Percentiles rank a stretch among this genome's conserved stretches.
Conservation (phyloP, 2,888 invertebrate species). For the Itoplectis maculator region DNA sequence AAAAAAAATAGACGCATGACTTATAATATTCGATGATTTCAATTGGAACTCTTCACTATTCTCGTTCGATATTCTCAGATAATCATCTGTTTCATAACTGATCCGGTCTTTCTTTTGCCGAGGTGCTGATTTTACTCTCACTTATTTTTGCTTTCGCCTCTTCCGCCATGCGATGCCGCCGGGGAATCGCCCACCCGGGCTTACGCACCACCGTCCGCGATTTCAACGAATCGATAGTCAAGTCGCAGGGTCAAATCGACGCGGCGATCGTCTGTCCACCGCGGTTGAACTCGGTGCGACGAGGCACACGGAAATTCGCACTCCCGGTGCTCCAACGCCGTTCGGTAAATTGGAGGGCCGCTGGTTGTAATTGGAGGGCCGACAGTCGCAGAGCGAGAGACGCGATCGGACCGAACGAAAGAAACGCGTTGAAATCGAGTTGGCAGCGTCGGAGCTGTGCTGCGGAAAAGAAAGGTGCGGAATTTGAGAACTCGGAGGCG, state of each 20-base stretch:
- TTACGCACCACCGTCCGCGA: constrained; percentile 33
- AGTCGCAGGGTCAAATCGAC: constrained; percentile 51
- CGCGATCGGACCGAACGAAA: constrained; percentile 44
- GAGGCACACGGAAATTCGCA: constrained; percentile 75
- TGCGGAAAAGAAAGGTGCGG: constrained; percentile 17
- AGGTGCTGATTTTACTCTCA: too few relatives aligned
- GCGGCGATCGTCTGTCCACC: neutral
- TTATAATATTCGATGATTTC: too few relatives aligned
- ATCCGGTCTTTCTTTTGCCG: too few relatives aligned
- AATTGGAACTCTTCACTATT: too few relatives aligned
- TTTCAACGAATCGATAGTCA: constrained; percentile 59
- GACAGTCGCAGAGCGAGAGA: constrained; percentile 42
- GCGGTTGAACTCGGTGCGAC: constrained; percentile 65
- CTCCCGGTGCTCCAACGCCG: constrained; percentile 64
- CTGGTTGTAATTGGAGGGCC: constrained; percentile 77
- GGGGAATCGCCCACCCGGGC: neutral
- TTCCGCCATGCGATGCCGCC: too few relatives aligned
- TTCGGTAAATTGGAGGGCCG: constrained; percentile 77
- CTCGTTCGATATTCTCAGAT: too few relatives aligned
- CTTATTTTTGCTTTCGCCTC: too few relatives aligned
- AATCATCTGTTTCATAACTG: too few relatives aligned
- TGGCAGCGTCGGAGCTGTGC: constrained; percentile 39
- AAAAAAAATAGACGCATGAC: too few relatives aligned
- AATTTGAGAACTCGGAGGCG: constrained; percentile 50
- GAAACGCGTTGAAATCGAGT: constrained; percentile 58